Percentiles rank a stretch among this genome's conserved stretches.
These are phyloP conservation scores for Fregata magnificens DNA, from an alignment of 2,113 vertebrate genomes.

Conservation along the genomic window DNA sequence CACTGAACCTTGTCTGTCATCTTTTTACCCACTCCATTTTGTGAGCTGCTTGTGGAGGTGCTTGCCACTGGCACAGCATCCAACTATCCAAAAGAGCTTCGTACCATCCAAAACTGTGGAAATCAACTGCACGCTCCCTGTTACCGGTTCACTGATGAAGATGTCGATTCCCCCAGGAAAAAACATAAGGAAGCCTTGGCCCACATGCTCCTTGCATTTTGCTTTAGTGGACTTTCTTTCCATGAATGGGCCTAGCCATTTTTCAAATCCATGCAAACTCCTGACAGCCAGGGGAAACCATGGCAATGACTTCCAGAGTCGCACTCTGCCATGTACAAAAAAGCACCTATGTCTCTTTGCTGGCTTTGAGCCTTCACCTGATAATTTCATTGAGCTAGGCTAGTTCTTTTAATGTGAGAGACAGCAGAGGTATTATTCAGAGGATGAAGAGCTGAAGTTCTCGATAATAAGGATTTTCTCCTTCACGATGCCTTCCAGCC, in stretches of 20 bases:
- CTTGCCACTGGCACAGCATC: not conserved
- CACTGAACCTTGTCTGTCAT: not conserved
- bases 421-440: not conserved
- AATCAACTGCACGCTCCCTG: not conserved
- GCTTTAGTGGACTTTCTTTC: not conserved
- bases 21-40: not conserved
- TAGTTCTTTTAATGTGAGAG: not conserved
- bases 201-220: not conserved
- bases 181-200: not conserved
- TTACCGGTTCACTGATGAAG: not conserved
- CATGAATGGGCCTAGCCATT: not conserved
- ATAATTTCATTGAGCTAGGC: not conserved
- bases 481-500: not conserved
- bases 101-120: not conserved
- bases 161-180: rapidly evolving
- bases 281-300: not conserved
- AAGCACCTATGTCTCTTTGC: not conserved
- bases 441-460: not conserved
- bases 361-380: not conserved
- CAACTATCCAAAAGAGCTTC: not conserved
- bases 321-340: rapidly evolving
- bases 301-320: not conserved
- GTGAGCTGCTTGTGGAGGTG: not conserved
- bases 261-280: not conserved
- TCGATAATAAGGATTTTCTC: not conserved